Base-by-base conservation (phyloP, 1,140 invertebrate genomes). In the Drosophila carrolli region DNA sequence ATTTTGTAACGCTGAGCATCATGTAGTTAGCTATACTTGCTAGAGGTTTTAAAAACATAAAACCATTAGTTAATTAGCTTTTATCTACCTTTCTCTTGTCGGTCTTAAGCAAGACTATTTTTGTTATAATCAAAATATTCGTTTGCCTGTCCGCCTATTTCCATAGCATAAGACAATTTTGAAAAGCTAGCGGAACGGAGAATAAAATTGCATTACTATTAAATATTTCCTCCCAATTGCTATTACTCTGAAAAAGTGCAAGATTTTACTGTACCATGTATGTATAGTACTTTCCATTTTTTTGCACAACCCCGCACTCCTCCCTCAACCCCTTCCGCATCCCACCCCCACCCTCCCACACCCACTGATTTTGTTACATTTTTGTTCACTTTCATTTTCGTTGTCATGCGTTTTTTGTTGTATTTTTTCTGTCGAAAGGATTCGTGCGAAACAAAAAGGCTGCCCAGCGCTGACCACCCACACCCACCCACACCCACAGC, bases 371-470 rank as follows among this genome's bases (percentile, higher is more conserved):
- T 68, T 68, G 74, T 76, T 76, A 76, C 74, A 76, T 76, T 76
- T 76, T 68, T 76, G 72, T 65, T 75, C 72, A 83, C 78, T 81
- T 81, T 60, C 54, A 71, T 54, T 70, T 82, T 71, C 67, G 74
- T 85, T 81, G 75, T 75, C 59, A 65, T 59, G 44, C 46, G 48
- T 50, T 74, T 54, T 63, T 59, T 47, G 37, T 53, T 43, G 9
- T 50, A 57, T 65, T 56, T 55, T 58, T 35, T 67, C 57, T 62
- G 74, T 72, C 83, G 83, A 88, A 88, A 88, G 83, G 83, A 88
- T 88, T 88, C 83, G 79, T 88, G 83, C 83, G 83, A 86, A 86
- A 86, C 80, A 88, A 72, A 86, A 78, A 75, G 82, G 57, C 82
- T 78, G 82, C 27, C 66, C 82, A 86, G 71, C 9, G 66, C 63